phyloP scores from a whole-genome alignment of 2,113 vertebrate species.

The Orcinus orca region DNA sequence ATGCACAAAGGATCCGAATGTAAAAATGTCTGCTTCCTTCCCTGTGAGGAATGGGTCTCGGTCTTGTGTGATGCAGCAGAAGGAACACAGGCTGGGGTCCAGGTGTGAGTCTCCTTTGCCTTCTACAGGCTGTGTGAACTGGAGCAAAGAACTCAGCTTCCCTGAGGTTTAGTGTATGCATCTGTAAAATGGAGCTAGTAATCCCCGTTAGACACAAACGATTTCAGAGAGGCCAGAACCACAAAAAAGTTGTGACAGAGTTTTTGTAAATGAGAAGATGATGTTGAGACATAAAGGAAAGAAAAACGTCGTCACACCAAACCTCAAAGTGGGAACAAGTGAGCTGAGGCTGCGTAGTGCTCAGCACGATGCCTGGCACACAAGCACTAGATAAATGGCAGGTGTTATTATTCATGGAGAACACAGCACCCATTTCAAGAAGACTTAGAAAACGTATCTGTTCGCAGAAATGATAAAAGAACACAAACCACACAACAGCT shows the following conservation, averaged over 20 bases:
- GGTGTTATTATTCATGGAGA: background rate
- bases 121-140: background rate
- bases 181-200: background rate
- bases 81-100: background rate
- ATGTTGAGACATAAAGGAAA: background rate
- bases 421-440: background rate
- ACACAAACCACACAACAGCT: background rate
- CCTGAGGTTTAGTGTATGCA: background rate
- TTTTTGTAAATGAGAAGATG: background rate
- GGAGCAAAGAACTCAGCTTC: background rate
- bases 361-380: background rate
- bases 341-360: background rate
- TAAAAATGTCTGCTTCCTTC: background rate
- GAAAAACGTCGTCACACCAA: background rate
- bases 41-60: background rate
- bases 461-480: constrained; percentile 2
- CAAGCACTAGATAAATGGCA: background rate
- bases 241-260: background rate
- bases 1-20: background rate
- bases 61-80: background rate
- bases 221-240: background rate
- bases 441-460: background rate
- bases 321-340: background rate
- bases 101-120: background rate
- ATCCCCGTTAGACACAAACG: background rate